Conservation (phyloP, 2,797 vertebrate genomes). For the Aulostomus chinensis region DNA sequence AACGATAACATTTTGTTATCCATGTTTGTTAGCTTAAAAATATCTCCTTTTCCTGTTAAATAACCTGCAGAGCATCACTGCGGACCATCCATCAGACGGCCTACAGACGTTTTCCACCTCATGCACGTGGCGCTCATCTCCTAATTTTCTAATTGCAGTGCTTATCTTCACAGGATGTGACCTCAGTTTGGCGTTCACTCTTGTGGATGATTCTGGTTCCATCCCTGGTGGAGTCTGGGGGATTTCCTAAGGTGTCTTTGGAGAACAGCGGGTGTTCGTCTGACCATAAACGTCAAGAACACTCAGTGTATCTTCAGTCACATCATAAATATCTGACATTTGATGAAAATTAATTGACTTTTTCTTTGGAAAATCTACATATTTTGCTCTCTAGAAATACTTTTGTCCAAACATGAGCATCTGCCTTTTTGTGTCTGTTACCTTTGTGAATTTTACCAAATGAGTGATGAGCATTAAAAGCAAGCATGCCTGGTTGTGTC, state of each 20-base stretch:
- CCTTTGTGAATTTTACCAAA: conserved; percentile 33
- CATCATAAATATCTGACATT: no score
- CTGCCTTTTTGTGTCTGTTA: conserved; percentile 12
- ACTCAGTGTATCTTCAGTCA: neutral
- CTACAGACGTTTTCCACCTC: conserved; percentile 27
- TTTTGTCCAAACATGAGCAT: neutral
- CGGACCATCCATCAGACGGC: conserved; percentile 6
- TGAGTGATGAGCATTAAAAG: conserved; percentile 28
- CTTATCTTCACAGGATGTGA: conserved; percentile 54
- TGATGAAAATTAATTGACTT: neutral
- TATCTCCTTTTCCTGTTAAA: neutral
- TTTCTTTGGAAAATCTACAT: no score
- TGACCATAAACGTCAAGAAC: conserved; percentile 10
- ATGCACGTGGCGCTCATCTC: conserved; percentile 20
- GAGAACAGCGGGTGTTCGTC: conserved; percentile 5
- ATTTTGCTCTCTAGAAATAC: no score
- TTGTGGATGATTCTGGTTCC: conserved; percentile 25
- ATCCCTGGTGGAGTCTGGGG: conserved; percentile 40
- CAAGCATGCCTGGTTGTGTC: conserved; percentile 38
- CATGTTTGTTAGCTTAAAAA: no score
- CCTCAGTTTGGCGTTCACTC: conserved; percentile 41
- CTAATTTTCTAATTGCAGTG: conserved; percentile 48
- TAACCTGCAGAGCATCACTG: neutral
- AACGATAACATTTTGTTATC: neutral
- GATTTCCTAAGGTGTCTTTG: conserved; percentile 44